phyloP scores from a whole-genome alignment of 1,140 invertebrate genomes.

The Sipha flava region DNA sequence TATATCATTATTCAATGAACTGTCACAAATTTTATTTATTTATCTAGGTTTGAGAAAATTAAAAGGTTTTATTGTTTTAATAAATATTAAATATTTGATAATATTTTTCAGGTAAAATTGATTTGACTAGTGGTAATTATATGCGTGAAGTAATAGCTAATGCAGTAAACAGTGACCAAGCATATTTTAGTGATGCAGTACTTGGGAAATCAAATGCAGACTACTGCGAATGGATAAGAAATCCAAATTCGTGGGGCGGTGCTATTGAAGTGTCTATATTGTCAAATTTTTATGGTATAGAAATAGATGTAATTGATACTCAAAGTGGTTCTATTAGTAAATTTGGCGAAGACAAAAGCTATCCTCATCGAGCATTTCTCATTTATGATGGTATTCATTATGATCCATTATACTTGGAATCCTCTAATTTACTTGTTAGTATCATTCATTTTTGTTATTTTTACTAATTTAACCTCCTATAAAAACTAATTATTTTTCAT shows the following conservation, averaged over 20 bases:
- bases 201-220: constrained; percentile 75
- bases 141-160: constrained; percentile 82
- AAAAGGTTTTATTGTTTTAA: no score
- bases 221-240: constrained; percentile 81
- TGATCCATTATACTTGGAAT: constrained; percentile 83
- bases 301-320: constrained; percentile 90
- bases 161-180: constrained; percentile 64
- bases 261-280: constrained; percentile 88
- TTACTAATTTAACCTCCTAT: not conserved
- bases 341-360: constrained; percentile 88
- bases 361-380: constrained; percentile 73
- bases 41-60: no score
- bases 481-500: not conserved
- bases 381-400: constrained; percentile 96
- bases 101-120: constrained; percentile 56
- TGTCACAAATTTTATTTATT: no score
- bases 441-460: not conserved
- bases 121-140: constrained; percentile 57
- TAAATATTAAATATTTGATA: not conserved
- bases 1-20: no score
- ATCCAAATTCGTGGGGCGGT: constrained; percentile 84
- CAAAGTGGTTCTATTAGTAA: constrained; percentile 80
- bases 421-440: constrained; percentile 36
- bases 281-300: constrained; percentile 77
- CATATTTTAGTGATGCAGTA: constrained; percentile 75